These are phyloP conservation scores for Pheucticus melanocephalus DNA, from an alignment of 2,113 vertebrate genomes.

Conservation along the genomic window DNA sequence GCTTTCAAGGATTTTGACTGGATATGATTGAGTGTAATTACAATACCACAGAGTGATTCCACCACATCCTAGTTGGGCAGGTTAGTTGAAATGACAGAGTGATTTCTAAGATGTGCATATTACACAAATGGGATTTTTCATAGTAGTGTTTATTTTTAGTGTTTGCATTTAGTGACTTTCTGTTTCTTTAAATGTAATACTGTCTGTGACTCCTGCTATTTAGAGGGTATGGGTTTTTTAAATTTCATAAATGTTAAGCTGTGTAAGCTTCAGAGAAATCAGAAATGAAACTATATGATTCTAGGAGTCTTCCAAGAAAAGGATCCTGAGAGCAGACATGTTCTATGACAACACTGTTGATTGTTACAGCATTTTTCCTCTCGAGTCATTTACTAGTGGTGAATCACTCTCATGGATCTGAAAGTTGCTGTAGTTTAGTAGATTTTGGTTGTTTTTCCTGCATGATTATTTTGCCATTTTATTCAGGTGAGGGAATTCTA, in stretches of 20 bases:
- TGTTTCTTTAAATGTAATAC: background rate
- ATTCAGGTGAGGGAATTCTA: accelerated
- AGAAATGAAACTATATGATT: background rate
- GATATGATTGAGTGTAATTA: background rate
- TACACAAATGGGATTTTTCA: background rate
- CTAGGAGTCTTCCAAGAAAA: background rate
- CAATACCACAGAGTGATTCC: background rate
- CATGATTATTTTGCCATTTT: background rate
- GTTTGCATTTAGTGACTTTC: background rate
- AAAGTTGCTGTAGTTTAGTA: background rate
- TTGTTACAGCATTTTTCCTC: background rate
- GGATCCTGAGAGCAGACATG: background rate
- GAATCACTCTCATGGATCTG: background rate
- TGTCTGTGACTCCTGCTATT: background rate
- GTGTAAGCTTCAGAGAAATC: background rate
- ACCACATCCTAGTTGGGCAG: background rate
- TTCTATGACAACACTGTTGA: background rate
- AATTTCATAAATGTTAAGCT: background rate
- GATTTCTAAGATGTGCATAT: background rate
- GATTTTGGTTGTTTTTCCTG: background rate
- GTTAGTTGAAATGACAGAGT: background rate
- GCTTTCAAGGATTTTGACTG: accelerated
- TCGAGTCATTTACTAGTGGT: accelerated
- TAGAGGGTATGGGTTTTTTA: accelerated
- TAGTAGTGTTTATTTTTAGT: background rate